Base-by-base conservation (phyloP, 1,140 invertebrate species). In the Cotesia chilonis region DNA sequence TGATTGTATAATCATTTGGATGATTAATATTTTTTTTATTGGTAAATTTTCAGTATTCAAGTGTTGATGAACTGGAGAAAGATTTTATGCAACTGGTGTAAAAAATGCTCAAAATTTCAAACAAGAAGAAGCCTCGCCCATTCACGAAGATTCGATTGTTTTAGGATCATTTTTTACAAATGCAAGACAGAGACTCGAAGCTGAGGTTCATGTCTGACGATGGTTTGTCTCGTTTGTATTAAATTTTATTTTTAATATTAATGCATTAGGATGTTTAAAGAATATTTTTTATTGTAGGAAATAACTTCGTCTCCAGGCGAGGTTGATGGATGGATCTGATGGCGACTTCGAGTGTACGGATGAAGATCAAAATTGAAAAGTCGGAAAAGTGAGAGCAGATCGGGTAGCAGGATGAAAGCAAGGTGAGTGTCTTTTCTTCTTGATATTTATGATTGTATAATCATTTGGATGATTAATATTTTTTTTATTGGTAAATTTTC, bases 41-140 rank as follows among this genome's bases (percentile, higher is more conserved):
- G 5, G 6, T 9, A 9, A 47, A 47, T 60, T 85, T 85, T 73
- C 84, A 94, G 91, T 98, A 98, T 83, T 87, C 89, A 4, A 94
- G 93, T 77, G 89, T 99, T 74, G 93, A 95, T 75, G 96, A 98
- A 72, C 85, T 99, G 38, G 95, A 98, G 82, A 91, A 92, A 70
- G 97, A 99, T 84, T 97, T 99, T 76, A 94, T 95, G 89, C 92
- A 97, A 66, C 83, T 99, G 41, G 99, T 97, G 82, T n/a, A n/a
- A 94, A 95, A 77, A 99, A 99, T 88, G 97, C 98, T 6, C 95
- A 99, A 87, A 94, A 93, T 14, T 99, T n/a, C n/a, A n/a, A 98
- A 87, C 99, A 99, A 82, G 94, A 98, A 80, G 97, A 99, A 84
- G 93, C 93, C 10, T 98, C 96, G 0, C 87, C 98, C 4, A 98